Conservation (phyloP, 2,888 invertebrate genomes). For the Ditylenchus weischeri region DNA sequence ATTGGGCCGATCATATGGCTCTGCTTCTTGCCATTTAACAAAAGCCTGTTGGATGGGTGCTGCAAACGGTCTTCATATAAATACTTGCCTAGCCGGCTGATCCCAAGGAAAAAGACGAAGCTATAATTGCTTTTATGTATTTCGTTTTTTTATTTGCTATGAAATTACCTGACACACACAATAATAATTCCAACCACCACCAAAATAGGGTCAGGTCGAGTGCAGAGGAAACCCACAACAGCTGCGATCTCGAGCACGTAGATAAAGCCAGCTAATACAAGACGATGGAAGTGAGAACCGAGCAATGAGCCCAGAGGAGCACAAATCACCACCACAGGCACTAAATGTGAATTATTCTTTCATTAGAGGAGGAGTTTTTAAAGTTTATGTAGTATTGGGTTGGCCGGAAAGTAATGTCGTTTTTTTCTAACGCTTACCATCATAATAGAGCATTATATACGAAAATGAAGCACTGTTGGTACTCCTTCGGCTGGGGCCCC, state of each 20-base stretch:
- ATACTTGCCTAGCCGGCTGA: not conserved
- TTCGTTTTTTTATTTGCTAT: not conserved
- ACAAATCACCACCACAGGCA: conserved; percentile 27
- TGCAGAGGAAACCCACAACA: conserved; percentile 23
- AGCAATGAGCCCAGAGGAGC: conserved; percentile 26
- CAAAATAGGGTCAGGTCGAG: conserved; percentile 7
- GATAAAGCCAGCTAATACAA: conserved; percentile 23
- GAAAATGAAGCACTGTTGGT: too few relatives aligned
- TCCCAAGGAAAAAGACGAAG: conserved; percentile 3
- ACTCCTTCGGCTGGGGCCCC: too few relatives aligned
- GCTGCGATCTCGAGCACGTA: conserved; percentile 25
- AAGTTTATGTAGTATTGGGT: too few relatives aligned
- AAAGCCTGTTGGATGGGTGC: too few relatives aligned
- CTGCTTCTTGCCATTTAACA: too few relatives aligned
- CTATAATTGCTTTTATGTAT: not conserved
- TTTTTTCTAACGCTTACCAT: too few relatives aligned
- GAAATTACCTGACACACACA: conserved; percentile 19
- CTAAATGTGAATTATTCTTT: not conserved
- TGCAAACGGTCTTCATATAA: conserved; percentile 3
- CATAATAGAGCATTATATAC: too few relatives aligned
- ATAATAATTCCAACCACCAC: conserved; percentile 17
- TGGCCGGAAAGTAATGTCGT: too few relatives aligned
- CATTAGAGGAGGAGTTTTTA: too few relatives aligned
- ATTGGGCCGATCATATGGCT: too few relatives aligned
- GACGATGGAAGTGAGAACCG: conserved; percentile 29